phyloP scores from a whole-genome alignment of 1,140 invertebrate species.

The Ostrea denselamellosa region DNA sequence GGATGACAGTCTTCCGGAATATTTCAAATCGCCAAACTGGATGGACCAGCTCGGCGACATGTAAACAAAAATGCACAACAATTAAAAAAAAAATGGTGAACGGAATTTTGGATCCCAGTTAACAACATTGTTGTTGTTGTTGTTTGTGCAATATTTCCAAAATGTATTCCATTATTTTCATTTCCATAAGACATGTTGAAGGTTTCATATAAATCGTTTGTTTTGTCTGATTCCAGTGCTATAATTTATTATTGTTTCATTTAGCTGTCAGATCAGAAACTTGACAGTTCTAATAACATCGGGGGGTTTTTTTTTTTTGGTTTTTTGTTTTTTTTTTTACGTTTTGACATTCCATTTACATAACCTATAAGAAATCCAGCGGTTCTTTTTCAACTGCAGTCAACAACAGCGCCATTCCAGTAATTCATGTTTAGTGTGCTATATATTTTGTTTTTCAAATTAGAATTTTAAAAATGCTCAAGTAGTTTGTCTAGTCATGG shows the following conservation, averaged over 20 bases:
- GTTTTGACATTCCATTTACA: slow-evolving; percentile 31
- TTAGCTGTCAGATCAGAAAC: background rate
- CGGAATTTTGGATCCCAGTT: background rate
- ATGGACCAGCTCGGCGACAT: slow-evolving; percentile 92
- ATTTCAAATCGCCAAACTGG: slow-evolving; percentile 99
- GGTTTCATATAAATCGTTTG: background rate
- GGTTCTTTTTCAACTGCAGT: background rate
- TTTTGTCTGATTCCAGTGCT: slow-evolving; percentile 12
- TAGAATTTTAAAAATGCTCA: background rate
- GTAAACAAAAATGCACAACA: slow-evolving; percentile 51
- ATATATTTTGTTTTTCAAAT: background rate
- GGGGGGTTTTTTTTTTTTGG: too few species aligned
- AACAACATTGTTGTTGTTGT: slow-evolving; percentile 9
- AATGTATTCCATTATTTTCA: background rate
- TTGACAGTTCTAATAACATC: background rate
- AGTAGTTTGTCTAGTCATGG: background rate
- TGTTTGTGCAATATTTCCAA: slow-evolving; percentile 17
- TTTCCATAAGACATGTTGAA: background rate
- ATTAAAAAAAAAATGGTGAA: background rate
- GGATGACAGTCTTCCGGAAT: slow-evolving; percentile 99
- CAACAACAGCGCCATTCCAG: background rate
- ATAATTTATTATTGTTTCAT: slow-evolving; percentile 22
- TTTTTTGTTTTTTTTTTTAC: too few species aligned
- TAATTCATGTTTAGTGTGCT: background rate
- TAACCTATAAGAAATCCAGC: background rate